Base-by-base conservation (phyloP, 2,797 vertebrate genomes). In the Lagocephalus sceleratus region DNA sequence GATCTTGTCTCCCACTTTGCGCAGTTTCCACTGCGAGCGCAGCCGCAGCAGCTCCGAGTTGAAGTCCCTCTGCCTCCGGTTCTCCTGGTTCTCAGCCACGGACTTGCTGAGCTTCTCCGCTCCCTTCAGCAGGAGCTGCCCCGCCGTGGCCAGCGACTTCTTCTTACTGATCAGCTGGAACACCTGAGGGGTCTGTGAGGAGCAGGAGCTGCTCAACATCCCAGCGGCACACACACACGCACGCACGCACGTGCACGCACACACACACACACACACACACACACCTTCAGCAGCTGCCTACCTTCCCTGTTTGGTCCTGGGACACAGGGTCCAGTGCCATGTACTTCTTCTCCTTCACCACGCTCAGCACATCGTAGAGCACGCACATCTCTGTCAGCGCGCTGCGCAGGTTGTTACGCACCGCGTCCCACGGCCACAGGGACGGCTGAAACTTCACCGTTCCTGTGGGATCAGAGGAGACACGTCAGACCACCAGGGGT, bases 1-100 rank as follows among this genome's bases (percentile, higher is more conserved):
- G 74, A 99, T 98, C 89, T 99, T 99, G 85, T 99, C 96, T 54
- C 97, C 96, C 4, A 98, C 93, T 90, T 98, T 98, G 57, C 96
- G 94, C 11, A 99, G 89, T 60, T 99, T 99, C 97, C 97, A 99
- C 71, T 98, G 97, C 0, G 98, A 97, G 20, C 96, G 91, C 15
- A 99, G 82, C 2, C 95, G 82, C 53, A 99, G 86, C 44, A 99
- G 91, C 60, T 99, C 96, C 0, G 95, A 94, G 76, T 98, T 99
- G 74, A 99, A 99, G 83, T 99, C 97, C 61, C 96, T 87, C 79
- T 98, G 97, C 14, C 96, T 81, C 53, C 95, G 89, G 82, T 98
- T 98, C 79, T 99, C 97, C 78, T 90, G 94, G 85, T 92, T 97
- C 89, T 99, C 97, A 0, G 94, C 87, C 3, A 98, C 93, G 0